A percentile compares a stretch with the other conserved stretches of the same genome.
Evolutionary conservation across 2,113 vertebrate species (phyloP).

Genomic region (Gasterosteus aculeatus): DNA sequence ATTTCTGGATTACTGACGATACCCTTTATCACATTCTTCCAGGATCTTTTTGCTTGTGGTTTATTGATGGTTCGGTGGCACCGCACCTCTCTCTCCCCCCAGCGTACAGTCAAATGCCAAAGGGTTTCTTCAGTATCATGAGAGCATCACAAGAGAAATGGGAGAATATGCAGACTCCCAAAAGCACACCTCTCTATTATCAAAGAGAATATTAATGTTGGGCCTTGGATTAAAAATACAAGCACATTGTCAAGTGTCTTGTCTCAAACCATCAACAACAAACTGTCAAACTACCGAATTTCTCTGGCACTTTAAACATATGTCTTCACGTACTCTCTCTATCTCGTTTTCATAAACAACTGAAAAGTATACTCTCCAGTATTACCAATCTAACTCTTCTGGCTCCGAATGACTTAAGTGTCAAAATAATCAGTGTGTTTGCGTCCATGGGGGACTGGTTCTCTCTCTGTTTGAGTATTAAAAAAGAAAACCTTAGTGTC

Average conservation of each 20-base stretch:
- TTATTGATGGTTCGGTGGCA: neutral
- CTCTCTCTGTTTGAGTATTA: slow-evolving; percentile 47
- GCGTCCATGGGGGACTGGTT: slow-evolving; percentile 52
- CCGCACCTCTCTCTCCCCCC: slow-evolving; percentile 32
- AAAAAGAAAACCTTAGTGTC: slow-evolving; percentile 14
- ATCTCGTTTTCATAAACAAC: slow-evolving; percentile 30
- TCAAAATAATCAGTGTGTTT: slow-evolving; percentile 59
- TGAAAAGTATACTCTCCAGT: slow-evolving; percentile 62
- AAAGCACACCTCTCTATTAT: slow-evolving; percentile 40
- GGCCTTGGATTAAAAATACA: slow-evolving; percentile 45
- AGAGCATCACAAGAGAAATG: slow-evolving; percentile 24
- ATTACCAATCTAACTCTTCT: slow-evolving; percentile 39
- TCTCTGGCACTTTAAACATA: slow-evolving; percentile 61
- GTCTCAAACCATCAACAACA: slow-evolving; percentile 49
- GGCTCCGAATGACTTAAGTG: slow-evolving; percentile 56
- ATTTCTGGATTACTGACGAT: slow-evolving; percentile 17
- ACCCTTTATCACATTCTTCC: neutral
- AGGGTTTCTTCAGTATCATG: slow-evolving; percentile 59
- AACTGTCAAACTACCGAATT: slow-evolving; percentile 45
- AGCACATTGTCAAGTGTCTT: slow-evolving; percentile 53
- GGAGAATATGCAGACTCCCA: slow-evolving; percentile 32
- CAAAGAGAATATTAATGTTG: slow-evolving; percentile 16
- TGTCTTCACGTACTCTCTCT: slow-evolving; percentile 48
- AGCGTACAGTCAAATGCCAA: slow-evolving; percentile 70
- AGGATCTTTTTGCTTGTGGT: neutral